A percentile compares a stretch with the other conserved stretches of the same genome.
These are phyloP conservation scores for Diploptera punctata DNA, from an alignment of 2,888 invertebrate genomes.

Conservation along the genomic window DNA sequence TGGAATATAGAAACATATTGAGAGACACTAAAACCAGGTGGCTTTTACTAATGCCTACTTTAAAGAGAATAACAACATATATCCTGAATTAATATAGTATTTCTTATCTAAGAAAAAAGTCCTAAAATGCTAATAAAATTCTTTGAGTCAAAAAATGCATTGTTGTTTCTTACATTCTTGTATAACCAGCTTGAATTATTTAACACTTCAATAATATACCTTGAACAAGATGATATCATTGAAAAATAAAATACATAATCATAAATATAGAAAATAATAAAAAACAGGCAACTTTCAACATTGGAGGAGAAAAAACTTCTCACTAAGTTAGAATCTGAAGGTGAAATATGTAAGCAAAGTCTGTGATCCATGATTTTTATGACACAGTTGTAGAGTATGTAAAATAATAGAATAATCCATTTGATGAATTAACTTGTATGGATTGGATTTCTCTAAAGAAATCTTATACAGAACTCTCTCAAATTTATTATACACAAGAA, in stretches of 20 bases:
- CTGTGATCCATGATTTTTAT: too few species aligned
- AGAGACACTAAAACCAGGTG: constrained; percentile 47
- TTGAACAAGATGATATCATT: background rate
- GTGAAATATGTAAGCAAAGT: too few species aligned
- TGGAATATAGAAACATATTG: constrained; percentile 47
- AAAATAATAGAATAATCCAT: too few species aligned
- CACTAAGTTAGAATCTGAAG: too few species aligned
- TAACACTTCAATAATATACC: background rate
- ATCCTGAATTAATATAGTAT: constrained; percentile 44
- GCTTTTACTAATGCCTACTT: constrained; percentile 47
- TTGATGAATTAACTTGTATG: too few species aligned
- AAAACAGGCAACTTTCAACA: too few species aligned
- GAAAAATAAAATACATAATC: background rate
- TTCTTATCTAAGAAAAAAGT: constrained; percentile 44
- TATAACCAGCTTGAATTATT: constrained; percentile 24
- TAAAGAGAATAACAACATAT: constrained; percentile 48
- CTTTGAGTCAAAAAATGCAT: constrained; percentile 42
- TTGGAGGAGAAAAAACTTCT: too few species aligned
- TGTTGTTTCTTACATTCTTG: constrained; percentile 13
- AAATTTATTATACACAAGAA: too few species aligned
- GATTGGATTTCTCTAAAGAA: too few species aligned
- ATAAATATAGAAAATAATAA: background rate
- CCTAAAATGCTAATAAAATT: constrained; percentile 44
- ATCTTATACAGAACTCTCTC: too few species aligned
- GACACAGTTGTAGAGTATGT: too few species aligned